phyloP scores from a whole-genome alignment of 2,888 invertebrate species.

The Lamproptera curius region DNA sequence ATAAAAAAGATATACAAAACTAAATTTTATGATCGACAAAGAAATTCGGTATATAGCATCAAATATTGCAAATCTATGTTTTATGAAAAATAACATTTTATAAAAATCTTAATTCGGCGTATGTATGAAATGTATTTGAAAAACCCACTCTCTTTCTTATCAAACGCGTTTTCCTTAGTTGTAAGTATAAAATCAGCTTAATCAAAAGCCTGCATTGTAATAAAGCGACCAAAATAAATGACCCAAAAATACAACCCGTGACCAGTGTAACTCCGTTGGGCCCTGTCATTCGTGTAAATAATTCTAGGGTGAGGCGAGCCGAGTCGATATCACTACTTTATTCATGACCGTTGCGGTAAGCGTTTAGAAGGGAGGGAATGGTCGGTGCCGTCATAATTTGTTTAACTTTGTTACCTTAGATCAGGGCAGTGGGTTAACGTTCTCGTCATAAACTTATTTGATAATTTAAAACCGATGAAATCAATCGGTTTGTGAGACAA shows the following conservation, averaged over 20 bases:
- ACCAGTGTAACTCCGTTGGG: slow-evolving; percentile 30
- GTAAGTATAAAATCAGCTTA: not conserved
- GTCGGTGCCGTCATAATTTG: slow-evolving; percentile 35
- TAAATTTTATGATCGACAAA: no score
- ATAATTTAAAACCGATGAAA: no score
- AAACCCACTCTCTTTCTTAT: no score
- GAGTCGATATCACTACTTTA: slow-evolving; percentile 73
- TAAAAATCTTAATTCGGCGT: no score
- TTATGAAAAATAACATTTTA: no score
- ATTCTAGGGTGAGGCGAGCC: slow-evolving; percentile 57
- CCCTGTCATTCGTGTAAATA: slow-evolving; percentile 62
- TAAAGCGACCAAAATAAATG: slow-evolving; percentile 6
- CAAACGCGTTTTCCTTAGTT: no score
- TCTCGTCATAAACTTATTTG: no score
- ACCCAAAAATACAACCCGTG: slow-evolving; percentile 53
- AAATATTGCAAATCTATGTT: no score
- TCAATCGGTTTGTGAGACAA: no score
- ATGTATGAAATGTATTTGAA: no score
- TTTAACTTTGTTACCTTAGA: slow-evolving; percentile 5
- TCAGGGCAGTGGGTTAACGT: slow-evolving; percentile 11
- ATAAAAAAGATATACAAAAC: no score
- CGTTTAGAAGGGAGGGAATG: slow-evolving; percentile 50
- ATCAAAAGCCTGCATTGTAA: not conserved
- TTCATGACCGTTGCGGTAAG: slow-evolving; percentile 62
- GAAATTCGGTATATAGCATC: no score